Evolutionary conservation across 1,140 invertebrate species (phyloP).

Genomic region (Pogonomyrmex californicus): DNA sequence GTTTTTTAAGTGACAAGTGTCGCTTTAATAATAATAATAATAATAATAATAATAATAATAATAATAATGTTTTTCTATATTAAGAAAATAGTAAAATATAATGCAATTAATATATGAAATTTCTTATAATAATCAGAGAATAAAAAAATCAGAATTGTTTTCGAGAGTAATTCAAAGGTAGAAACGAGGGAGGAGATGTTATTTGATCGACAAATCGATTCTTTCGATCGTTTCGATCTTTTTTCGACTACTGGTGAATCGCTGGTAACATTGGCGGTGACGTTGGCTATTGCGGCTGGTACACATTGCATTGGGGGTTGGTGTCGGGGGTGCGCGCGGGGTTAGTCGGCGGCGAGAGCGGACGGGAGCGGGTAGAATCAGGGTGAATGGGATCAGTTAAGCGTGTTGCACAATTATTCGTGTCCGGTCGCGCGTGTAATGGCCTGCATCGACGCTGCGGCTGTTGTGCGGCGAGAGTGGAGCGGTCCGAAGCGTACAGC

Average conservation of each 20-base stretch:
- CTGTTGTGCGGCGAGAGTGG: slow-evolving; percentile 84
- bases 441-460: slow-evolving; percentile 85
- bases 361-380: slow-evolving; percentile 85
- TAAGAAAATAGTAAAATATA: slow-evolving; percentile 1
- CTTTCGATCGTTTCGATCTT: slow-evolving; percentile 26
- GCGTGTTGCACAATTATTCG: slow-evolving; percentile 87
- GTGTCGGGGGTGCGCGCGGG: slow-evolving; percentile 68
- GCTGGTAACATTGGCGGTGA: slow-evolving; percentile 58
- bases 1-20: not conserved
- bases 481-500: slow-evolving; percentile 73
- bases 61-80: not conserved
- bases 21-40: not conserved
- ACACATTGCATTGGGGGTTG: slow-evolving; percentile 71
- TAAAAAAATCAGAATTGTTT: not conserved
- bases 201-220: slow-evolving; percentile 14
- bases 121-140: not conserved
- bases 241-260: slow-evolving; percentile 46
- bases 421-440: slow-evolving; percentile 87
- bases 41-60: no score
- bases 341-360: slow-evolving; percentile 82
- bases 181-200: not conserved
- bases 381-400: slow-evolving; percentile 87
- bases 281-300: slow-evolving; percentile 75
- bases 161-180: not conserved
- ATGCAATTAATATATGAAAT: not conserved